Evolutionary conservation across 2,888 invertebrate genomes (phyloP), one percentile per base, ranked within the genome.

Genomic region (Orchestes rusci): DNA sequence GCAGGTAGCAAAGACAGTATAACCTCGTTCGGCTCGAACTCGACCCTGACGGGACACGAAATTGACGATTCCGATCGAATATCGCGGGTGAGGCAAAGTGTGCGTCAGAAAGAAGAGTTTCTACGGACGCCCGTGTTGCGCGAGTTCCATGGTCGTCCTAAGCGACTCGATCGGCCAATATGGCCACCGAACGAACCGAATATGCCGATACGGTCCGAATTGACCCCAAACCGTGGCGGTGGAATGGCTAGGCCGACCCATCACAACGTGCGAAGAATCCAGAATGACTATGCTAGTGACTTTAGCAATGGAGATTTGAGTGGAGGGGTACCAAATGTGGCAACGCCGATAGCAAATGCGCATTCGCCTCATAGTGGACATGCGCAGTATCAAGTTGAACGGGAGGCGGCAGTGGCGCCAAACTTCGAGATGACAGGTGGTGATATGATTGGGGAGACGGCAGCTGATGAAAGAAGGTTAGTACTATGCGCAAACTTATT

Each of bases 31-130:
- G 81, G 80, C 64, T 81, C 82, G 37, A 75, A 75, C 60, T 80
- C 80, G 40, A 79, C 81, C 36, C 69, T 80, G 39, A 78, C 81
- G 29, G 80, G 79, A 45, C 79, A 80, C 56, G 72, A 79, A 52
- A 72, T 78, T 50, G 82, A 82, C 64, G 83, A 84, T 67, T 81
- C 82, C 45, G 73, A 80, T 34, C 61, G 63, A 59, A 80, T 87
- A 74, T 80, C 79, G 53, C 77, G 86, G 69, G 74, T 88, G 64
- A 77, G 86, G 55, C 86, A 85, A 66, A 89, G 86, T 61, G 81
- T 87, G 59, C 89, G 90, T 63, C 87, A 90, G 63, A 91, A 91
- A 66, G 90, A 91, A 65, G 90, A 90, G 59, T 92, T 92, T 68
- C 73, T 92, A 46, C 77, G 82, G 63, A 84, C 85, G 3, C 80